A percentile compares a stretch with the other conserved stretches of the same genome.
Evolutionary conservation across 2,888 invertebrate genomes (phyloP).

Genomic region (Pachydiplax longipennis): DNA sequence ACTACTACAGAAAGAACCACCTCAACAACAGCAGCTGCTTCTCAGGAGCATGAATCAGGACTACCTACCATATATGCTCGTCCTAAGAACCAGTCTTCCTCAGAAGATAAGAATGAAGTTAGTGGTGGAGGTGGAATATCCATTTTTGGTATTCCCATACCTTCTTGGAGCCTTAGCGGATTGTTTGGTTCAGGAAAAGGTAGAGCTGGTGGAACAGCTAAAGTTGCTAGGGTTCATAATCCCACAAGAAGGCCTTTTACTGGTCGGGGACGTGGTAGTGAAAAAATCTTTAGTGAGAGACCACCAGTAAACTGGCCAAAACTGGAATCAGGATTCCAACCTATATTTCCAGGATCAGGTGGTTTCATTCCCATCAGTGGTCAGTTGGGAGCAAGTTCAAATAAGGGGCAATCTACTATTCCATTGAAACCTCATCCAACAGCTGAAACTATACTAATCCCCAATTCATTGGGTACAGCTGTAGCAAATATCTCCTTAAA

Average conservation of each 20-base stretch:
- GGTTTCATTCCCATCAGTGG: conserved; percentile 13
- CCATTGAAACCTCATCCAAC: neutral
- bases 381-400: neutral
- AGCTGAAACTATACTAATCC: neutral
- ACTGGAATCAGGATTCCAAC: conserved; percentile 6
- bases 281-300: neutral
- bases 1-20: neutral
- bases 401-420: neutral
- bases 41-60: conserved; percentile 61
- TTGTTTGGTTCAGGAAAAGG: conserved; percentile 8
- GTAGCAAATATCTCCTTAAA: neutral
- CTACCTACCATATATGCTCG: conserved; percentile 68
- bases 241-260: neutral
- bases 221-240: conserved; percentile 8
- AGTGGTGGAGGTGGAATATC: neutral
- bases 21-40: neutral
- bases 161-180: conserved; percentile 4
- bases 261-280: neutral
- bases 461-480: neutral
- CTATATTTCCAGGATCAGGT: conserved; percentile 21
- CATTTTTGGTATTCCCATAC: conserved; percentile 15
- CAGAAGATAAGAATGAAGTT: neutral
- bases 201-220: conserved; percentile 22
- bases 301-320: neutral
- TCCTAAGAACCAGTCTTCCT: conserved; percentile 11